These are phyloP conservation scores for Toxotes chatareus DNA, from an alignment of 2,113 vertebrate genomes.

Conservation along the genomic window DNA sequence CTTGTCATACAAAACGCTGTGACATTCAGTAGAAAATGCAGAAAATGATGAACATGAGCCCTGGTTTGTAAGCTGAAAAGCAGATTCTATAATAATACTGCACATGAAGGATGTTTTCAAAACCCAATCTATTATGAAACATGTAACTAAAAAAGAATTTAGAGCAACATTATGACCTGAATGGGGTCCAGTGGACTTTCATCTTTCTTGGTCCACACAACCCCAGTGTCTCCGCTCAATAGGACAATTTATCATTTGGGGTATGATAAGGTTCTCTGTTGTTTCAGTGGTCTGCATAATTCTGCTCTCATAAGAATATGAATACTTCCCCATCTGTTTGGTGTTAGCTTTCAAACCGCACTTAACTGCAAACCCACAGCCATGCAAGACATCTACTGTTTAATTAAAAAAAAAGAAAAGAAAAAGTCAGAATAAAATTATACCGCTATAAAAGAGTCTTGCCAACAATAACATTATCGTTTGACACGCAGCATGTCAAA, in stretches of 20 bases:
- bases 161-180: conserved; percentile 32
- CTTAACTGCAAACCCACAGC: conserved; percentile 78
- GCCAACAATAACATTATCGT: conserved; percentile 85
- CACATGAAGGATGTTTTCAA: conserved; percentile 44
- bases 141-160: conserved; percentile 2
- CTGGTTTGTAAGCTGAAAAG: conserved; percentile 29
- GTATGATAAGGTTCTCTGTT: conserved; percentile 60
- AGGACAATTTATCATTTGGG: conserved; percentile 61
- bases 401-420: conserved; percentile 75
- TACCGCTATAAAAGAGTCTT: conserved; percentile 75
- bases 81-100: conserved; percentile 45
- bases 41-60: conserved; percentile 33
- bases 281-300: conserved; percentile 64
- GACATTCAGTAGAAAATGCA: conserved; percentile 27
- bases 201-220: conserved; percentile 27
- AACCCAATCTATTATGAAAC: conserved; percentile 23
- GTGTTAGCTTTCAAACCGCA: conserved; percentile 79
- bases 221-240: conserved; percentile 34
- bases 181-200: conserved; percentile 25
- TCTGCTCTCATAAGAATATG: conserved; percentile 71
- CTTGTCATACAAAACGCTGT: conserved; percentile 18
- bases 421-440: conserved; percentile 80
- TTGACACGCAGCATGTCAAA: conserved; percentile 81
- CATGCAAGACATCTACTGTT: conserved; percentile 76
- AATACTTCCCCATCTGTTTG: conserved; percentile 81